Conservation (phyloP, 2,888 invertebrate species). For the Drosophila acutilabella region DNA sequence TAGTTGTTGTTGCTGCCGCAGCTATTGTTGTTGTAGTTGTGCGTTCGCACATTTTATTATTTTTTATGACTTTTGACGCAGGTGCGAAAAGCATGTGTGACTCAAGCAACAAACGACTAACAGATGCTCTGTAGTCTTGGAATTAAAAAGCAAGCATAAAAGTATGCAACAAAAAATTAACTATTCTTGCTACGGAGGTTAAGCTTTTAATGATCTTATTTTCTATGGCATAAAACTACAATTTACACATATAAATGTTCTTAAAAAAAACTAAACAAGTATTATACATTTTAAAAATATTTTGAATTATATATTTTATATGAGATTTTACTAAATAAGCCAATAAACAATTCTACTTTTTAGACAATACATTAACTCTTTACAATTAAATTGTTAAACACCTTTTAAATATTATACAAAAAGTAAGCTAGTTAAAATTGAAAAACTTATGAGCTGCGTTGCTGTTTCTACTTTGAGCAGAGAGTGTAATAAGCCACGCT, state of each 20-base stretch:
- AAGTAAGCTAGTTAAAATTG: neutral
- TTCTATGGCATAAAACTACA: no score
- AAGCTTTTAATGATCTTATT: no score
- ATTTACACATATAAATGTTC: no score
- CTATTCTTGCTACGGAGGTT: no score
- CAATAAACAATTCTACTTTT: no score
- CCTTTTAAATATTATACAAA: neutral
- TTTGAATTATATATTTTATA: no score
- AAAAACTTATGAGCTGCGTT: neutral
- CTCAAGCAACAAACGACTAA: constrained; percentile 21
- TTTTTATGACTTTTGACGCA: constrained; percentile 75
- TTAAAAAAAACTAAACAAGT: no score
- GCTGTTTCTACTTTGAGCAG: neutral
- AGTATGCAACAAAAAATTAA: constrained; percentile 1
- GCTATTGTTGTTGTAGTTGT: constrained; percentile 56
- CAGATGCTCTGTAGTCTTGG: constrained; percentile 35
- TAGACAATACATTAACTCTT: no score
- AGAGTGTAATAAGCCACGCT: constrained; percentile 22
- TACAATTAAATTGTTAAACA: neutral
- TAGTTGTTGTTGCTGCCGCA: constrained; percentile 13
- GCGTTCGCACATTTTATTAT: constrained; percentile 77
- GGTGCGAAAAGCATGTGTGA: constrained; percentile 52
- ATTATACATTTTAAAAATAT: no score
- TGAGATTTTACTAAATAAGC: no score
- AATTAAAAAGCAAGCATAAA: neutral